Evolutionary conservation across 2,797 vertebrate genomes (phyloP), one percentile per base, ranked within the genome.

Genomic region (Sitta carolinensis): DNA sequence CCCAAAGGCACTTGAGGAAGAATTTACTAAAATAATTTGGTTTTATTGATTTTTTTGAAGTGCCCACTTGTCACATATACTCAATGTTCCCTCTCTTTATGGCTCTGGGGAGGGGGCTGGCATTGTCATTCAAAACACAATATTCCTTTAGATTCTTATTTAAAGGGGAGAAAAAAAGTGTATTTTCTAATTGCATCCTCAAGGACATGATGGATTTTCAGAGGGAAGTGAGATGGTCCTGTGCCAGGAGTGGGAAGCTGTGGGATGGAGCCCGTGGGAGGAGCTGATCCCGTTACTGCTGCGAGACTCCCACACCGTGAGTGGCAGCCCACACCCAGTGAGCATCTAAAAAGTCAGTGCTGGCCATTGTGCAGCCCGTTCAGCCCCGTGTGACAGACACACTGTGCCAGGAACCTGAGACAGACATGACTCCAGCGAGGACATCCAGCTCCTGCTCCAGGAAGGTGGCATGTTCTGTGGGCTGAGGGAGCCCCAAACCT

Each of bases 1-100:
- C 93, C 11, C 25, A 61, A 94, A 96, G 94, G 96, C 96, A 95
- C 94, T 81, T 90, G 82, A 68, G 91, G 89, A 50, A 62, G 67
- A 48, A 58, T 62, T 79, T 48, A 34, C 40, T 62, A 18, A 87
- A 79, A 84, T 43, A 23, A 22, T 72, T 70, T 36, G 11, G 54
- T 47, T 29, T 29, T 29, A 21, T 3, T 52, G 19, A 10, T 9
- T 20, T 58, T 51, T 64, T 75, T 64, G 2, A 52, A 82, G 64
- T n/a, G 57, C 72, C 62, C 22, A 2, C 51, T 63, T 69, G 42
- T 23, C 23, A 9, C 2, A 4, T 50, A 59, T 51, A 16, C 26
- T 88, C 55, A 4, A 18, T 40, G 3, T 36, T 73, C 52, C 47
- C 59, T 50, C 55, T 62, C 76, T 20, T 63, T 30, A 13, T 50